Evolutionary conservation across 2,797 vertebrate genomes (phyloP).

Genomic region (Macrochelys suwanniensis): DNA sequence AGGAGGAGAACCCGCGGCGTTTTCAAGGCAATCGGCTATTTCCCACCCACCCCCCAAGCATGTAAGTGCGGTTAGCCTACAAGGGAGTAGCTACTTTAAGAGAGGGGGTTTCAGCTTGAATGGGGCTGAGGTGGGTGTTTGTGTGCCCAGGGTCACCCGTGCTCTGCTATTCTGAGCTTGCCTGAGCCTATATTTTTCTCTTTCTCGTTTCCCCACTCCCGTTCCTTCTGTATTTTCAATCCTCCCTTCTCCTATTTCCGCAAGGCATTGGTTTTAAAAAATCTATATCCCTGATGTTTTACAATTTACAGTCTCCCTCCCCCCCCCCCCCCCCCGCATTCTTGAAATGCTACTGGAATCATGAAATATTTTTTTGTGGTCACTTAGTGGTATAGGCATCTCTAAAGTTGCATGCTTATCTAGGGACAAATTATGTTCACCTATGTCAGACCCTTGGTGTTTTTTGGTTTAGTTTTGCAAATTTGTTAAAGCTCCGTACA

Average conservation of each 20-base stretch:
- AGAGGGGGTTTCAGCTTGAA: not conserved
- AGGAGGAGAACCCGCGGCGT: not conserved
- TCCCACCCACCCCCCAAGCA: too few species aligned
- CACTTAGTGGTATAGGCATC: not conserved
- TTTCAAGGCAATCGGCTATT: not conserved
- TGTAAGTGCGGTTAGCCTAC: not conserved
- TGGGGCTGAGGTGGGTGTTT: not conserved
- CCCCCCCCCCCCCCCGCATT: not conserved
- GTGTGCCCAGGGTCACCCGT: not conserved
- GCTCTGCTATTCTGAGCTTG: not conserved
- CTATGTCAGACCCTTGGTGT: not conserved
- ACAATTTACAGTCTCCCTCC: not conserved
- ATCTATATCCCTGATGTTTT: not conserved
- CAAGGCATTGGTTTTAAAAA: constrained; percentile 10
- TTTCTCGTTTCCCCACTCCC: not conserved
- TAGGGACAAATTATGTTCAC: constrained; percentile 29
- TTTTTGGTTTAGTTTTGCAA: constrained; percentile 7
- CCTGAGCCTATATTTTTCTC: not conserved
- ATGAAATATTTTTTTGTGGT: not conserved
- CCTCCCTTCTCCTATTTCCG: not conserved
- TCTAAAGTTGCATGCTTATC: constrained; percentile 7
- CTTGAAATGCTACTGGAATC: not conserved
- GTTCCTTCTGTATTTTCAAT: not conserved
- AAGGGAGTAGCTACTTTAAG: not conserved
- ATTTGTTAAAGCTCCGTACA: not conserved